These are phyloP conservation scores for Polyploca ridens DNA, from an alignment of 2,888 invertebrate species.

Conservation along the genomic window DNA sequence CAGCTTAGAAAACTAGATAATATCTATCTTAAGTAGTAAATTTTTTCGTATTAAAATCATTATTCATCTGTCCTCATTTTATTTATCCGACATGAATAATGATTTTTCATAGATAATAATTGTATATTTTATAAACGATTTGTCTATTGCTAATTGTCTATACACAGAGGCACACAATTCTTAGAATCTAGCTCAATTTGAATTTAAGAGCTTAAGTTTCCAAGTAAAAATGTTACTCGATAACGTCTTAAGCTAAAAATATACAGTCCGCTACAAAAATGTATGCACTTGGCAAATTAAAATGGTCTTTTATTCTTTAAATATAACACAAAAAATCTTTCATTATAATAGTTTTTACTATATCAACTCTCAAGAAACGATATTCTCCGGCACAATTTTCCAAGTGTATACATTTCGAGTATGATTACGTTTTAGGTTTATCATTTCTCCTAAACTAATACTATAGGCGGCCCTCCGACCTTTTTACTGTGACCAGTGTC, in stretches of 20 bases:
- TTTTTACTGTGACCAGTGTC: slow-evolving; percentile 71
- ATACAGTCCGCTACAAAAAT: slow-evolving; percentile 44
- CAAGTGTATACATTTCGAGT: slow-evolving; percentile 40
- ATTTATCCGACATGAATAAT: slow-evolving; percentile 28
- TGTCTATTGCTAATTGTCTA: slow-evolving; percentile 64
- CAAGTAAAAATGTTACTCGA: slow-evolving; percentile 58
- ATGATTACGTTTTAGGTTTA: slow-evolving; percentile 34
- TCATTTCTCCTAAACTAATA: slow-evolving; percentile 52
- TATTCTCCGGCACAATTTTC: slow-evolving; percentile 21
- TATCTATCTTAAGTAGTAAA: slow-evolving; percentile 54
- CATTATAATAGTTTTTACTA: slow-evolving; percentile 13
- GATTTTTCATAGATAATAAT: slow-evolving; percentile 32
- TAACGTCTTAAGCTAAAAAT: slow-evolving; percentile 48
- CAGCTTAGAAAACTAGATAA: slow-evolving; percentile 72
- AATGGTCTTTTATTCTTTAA: slow-evolving; percentile 16
- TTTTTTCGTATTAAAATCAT: slow-evolving; percentile 38
- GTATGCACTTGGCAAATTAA: slow-evolving; percentile 40
- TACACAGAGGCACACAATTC: slow-evolving; percentile 82
- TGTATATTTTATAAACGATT: slow-evolving; percentile 36
- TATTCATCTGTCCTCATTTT: slow-evolving; percentile 22
- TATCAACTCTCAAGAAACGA: slow-evolving; percentile 21
- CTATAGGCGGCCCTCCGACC: slow-evolving; percentile 81
- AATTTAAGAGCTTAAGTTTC: slow-evolving; percentile 44
- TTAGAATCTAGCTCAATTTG: slow-evolving; percentile 65
- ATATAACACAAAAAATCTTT: slow-evolving; percentile 10